A percentile compares a stretch with the other conserved stretches of the same genome.
These are phyloP conservation scores for Hipparchia semele DNA, from an alignment of 2,888 invertebrate species.

Conservation along the genomic window DNA sequence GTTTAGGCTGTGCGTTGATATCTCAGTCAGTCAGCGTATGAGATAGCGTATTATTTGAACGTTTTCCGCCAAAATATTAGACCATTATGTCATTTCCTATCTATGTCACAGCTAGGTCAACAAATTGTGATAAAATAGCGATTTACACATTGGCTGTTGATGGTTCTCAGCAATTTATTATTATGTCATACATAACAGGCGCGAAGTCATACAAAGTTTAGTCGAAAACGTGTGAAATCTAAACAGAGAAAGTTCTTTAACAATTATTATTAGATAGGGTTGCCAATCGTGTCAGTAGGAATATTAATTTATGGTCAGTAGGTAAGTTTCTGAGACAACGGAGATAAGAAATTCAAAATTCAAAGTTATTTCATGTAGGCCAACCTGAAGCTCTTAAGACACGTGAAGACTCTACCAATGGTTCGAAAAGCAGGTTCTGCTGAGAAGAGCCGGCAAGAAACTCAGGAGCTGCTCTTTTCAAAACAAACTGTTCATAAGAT, in stretches of 20 bases:
- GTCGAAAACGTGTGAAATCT: constrained; percentile 74
- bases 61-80: neutral
- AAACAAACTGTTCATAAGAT: too few relatives aligned
- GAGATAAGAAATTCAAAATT: too few relatives aligned
- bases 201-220: constrained; percentile 47
- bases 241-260: constrained; percentile 61
- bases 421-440: too few relatives aligned
- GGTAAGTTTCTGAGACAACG: too few relatives aligned
- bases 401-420: too few relatives aligned
- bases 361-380: too few relatives aligned
- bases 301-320: neutral
- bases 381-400: too few relatives aligned
- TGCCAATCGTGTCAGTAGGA: neutral
- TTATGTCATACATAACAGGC: constrained; percentile 49
- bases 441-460: too few relatives aligned
- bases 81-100: neutral
- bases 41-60: too few relatives aligned
- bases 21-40: too few relatives aligned
- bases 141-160: constrained; percentile 4
- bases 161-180: constrained; percentile 44
- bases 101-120: neutral
- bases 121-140: constrained; percentile 18
- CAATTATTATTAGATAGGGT: constrained; percentile 3
- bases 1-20: too few relatives aligned
- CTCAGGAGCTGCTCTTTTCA: too few relatives aligned